Percentiles rank a stretch among this genome's conserved stretches.
Conservation (phyloP, 2,888 invertebrate genomes). For the Euzophera pinguis region DNA sequence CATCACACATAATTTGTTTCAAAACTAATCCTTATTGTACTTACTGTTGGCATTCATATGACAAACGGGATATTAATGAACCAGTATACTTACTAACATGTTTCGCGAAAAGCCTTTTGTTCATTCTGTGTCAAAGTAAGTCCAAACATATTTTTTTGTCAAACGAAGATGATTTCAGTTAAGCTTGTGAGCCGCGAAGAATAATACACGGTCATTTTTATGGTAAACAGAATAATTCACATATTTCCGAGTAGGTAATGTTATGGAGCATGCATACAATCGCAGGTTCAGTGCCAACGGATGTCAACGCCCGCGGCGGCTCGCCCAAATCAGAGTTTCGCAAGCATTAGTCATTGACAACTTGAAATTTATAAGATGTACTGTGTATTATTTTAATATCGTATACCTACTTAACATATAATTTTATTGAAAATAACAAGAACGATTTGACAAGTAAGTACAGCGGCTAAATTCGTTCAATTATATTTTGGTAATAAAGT, state of each 20-base stretch:
- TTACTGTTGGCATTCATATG: neutral
- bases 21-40: conserved; percentile 10
- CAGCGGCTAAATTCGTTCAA: too few relatives aligned
- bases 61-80: neutral
- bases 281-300: conserved; percentile 24
- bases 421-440: too few relatives aligned
- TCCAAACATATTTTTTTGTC: neutral
- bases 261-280: conserved; percentile 28
- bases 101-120: neutral
- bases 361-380: conserved; percentile 25
- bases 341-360: conserved; percentile 42
- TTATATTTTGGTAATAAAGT: too few relatives aligned
- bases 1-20: conserved; percentile 16
- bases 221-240: neutral
- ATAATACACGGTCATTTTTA: too few relatives aligned
- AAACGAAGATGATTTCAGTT: too few relatives aligned
- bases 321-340: conserved; percentile 40
- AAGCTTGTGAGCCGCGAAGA: too few relatives aligned
- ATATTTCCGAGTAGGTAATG: conserved; percentile 18
- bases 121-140: neutral
- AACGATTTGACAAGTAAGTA: too few relatives aligned
- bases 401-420: too few relatives aligned
- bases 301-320: conserved; percentile 51
- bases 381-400: neutral
- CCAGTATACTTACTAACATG: neutral